These are phyloP conservation scores for Lingula anatina DNA, from an alignment of 2,888 invertebrate genomes.

Conservation along the genomic window DNA sequence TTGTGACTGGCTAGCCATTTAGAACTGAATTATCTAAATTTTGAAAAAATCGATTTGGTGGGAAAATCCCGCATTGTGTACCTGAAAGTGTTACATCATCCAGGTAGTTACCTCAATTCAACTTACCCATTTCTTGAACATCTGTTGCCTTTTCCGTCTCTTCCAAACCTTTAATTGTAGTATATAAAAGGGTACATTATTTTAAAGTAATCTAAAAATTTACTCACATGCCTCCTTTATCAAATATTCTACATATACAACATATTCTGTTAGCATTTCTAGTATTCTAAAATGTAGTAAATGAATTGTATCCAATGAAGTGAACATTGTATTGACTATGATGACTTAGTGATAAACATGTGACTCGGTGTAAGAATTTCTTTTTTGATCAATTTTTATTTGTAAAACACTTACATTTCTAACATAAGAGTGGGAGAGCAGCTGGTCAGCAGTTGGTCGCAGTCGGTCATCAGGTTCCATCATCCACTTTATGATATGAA, in stretches of 20 bases:
- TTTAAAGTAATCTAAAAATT: neutral
- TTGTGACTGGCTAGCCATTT: no score
- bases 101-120: conserved; percentile 6
- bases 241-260: neutral
- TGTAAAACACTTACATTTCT: conserved; percentile 25
- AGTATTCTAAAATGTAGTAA: no score
- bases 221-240: neutral
- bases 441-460: conserved; percentile 58
- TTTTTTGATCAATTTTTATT: no score
- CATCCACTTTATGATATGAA: conserved; percentile 58
- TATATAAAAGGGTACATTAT: neutral
- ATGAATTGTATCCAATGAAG: no score
- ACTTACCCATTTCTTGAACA: conserved; percentile 16
- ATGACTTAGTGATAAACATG: no score
- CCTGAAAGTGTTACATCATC: no score
- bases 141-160: conserved; percentile 26
- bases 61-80: no score
- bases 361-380: no score
- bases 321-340: no score
- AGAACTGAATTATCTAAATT: no score
- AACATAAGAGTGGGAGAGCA: conserved; percentile 54
- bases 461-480: conserved; percentile 56
- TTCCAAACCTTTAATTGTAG: conserved; percentile 34
- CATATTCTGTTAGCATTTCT: no score
- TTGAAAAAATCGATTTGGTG: no score